These are phyloP conservation scores for Cephus pulcher DNA, from an alignment of 2,888 invertebrate genomes.

Conservation along the genomic window DNA sequence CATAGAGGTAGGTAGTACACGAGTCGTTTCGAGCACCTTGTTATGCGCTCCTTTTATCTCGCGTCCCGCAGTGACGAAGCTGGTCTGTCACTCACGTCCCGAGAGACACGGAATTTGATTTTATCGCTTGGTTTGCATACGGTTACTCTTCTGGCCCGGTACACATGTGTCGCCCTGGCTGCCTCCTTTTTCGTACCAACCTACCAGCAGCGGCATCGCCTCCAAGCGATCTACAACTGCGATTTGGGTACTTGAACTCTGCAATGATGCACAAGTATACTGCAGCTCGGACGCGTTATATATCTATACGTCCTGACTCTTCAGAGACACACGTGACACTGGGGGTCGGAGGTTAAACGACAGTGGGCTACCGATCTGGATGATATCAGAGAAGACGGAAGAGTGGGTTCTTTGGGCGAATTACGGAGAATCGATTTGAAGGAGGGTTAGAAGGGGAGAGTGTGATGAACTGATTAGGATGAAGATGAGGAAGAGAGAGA, in stretches of 20 bases:
- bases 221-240: neutral
- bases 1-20: neutral
- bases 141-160: slow-evolving; percentile 15
- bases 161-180: slow-evolving; percentile 33
- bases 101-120: slow-evolving; percentile 27
- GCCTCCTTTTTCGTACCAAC: slow-evolving; percentile 26
- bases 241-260: neutral
- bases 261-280: neutral
- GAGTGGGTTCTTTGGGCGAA: neutral
- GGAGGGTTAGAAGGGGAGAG: neutral
- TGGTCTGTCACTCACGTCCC: slow-evolving; percentile 53
- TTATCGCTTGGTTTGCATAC: slow-evolving; percentile 13
- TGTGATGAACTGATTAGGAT: neutral
- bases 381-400: neutral
- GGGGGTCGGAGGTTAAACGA: neutral
- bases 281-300: neutral
- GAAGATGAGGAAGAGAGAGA: neutral
- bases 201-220: neutral
- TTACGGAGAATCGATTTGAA: neutral
- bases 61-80: slow-evolving; percentile 49
- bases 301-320: neutral
- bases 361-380: neutral
- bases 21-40: slow-evolving; percentile 45
- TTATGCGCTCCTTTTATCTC: slow-evolving; percentile 57
- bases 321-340: neutral